Conservation (phyloP, 2,888 invertebrate species). For the Panopea generosa region DNA sequence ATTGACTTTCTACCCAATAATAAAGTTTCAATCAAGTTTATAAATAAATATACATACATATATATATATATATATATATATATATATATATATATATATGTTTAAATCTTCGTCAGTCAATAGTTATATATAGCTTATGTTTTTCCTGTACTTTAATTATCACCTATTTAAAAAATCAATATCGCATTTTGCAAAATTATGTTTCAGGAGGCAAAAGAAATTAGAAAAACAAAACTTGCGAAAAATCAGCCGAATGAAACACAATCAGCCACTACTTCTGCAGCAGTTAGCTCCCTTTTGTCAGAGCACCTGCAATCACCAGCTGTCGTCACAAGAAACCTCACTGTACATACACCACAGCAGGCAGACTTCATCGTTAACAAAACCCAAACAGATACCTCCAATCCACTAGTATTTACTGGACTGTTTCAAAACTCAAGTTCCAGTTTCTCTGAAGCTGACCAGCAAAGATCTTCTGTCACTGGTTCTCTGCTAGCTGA, state of each 20-base stretch:
- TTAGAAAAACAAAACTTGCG: conserved; percentile 65
- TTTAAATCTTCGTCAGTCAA: too few relatives aligned
- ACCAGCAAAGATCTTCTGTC: not conserved
- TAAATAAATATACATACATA: too few relatives aligned
- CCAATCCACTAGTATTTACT: conserved; percentile 42
- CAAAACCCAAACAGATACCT: conserved; percentile 18
- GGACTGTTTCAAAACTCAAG: conserved; percentile 38
- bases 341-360: conserved; percentile 1
- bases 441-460: not conserved
- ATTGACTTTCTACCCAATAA: too few relatives aligned
- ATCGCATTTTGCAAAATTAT: too few relatives aligned
- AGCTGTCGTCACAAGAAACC: not conserved
- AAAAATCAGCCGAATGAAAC: conserved; percentile 24
- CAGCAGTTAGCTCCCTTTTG: conserved; percentile 7
- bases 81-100: too few relatives aligned
- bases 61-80: too few relatives aligned
- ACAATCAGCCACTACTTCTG: not conserved
- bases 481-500: conserved; percentile 42
- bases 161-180: too few relatives aligned
- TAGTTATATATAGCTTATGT: too few relatives aligned
- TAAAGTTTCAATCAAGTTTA: too few relatives aligned
- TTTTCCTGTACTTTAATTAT: too few relatives aligned
- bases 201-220: conserved; percentile 75
- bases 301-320: conserved; percentile 25
- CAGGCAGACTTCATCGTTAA: conserved; percentile 15